Percentiles rank a stretch among this genome's conserved stretches.
phyloP scores from a whole-genome alignment of 2,888 invertebrate genomes.

The Leuctra nigra region DNA sequence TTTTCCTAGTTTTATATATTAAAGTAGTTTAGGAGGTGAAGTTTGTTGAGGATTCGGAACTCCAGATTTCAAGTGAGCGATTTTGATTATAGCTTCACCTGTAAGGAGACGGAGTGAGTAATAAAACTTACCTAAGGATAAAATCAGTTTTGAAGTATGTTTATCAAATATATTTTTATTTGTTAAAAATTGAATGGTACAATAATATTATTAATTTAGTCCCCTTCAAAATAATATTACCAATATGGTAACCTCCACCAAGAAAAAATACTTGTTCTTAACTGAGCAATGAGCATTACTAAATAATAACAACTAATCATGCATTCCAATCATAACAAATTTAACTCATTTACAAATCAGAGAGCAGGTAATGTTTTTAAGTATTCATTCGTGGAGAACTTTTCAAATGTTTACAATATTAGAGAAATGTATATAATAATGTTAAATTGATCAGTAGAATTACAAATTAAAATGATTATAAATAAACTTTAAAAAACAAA shows the following conservation, averaged over 20 bases:
- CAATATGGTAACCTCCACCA: conserved; percentile 12
- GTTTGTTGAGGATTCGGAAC: too few relatives aligned
- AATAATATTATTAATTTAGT: conserved; percentile 17
- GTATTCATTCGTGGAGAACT: too few relatives aligned
- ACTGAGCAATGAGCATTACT: neutral
- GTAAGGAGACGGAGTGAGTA: neutral
- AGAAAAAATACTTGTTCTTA: neutral
- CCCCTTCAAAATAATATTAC: conserved; percentile 10
- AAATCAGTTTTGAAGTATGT: neutral
- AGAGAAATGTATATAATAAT: too few relatives aligned
- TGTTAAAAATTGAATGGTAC: conserved; percentile 9
- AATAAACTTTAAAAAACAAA: too few relatives aligned
- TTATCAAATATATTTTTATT: conserved; percentile 11
- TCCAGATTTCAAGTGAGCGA: too few relatives aligned
- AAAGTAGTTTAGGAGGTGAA: too few relatives aligned
- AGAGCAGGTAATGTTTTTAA: too few relatives aligned
- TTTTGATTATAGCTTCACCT: neutral
- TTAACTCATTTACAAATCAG: neutral
- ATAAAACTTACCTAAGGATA: neutral
- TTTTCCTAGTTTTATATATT: too few relatives aligned
- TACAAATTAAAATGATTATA: too few relatives aligned
- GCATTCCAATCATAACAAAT: neutral
- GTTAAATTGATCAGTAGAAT: too few relatives aligned
- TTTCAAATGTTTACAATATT: too few relatives aligned
- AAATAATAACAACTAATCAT: neutral